Evolutionary conservation across 2,888 invertebrate species (phyloP), one percentile per base, ranked within the genome.

Genomic region (Apotomis betuletana): DNA sequence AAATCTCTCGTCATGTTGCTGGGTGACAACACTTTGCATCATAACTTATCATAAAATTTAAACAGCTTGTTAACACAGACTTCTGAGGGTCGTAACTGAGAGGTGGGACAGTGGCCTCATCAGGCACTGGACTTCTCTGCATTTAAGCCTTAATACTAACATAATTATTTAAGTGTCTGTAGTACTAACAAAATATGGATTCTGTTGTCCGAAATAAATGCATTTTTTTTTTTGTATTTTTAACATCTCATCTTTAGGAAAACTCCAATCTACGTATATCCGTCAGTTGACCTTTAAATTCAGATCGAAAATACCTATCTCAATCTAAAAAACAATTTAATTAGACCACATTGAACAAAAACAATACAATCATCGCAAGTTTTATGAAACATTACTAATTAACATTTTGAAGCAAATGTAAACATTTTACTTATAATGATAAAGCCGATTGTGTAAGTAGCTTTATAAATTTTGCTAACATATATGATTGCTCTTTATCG

Each of bases 401-500:
- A 10, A 63, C 15, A n/a, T 6, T 3, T 5, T 15, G 49, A 41
- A 5, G 69, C 69, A 81, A 79, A 83, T 27, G 78, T 76, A 75
- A 74, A 79, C 78, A 69, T 76, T 82, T 81, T 80, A 41, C 0
- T 0, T 4, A 74, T 72, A 74, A 67, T 41, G 69, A 80, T 76
- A 82, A 73, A 72, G 79, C 76, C 12, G 8, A 12, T 5, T 55
- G 15, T 55, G n/a, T n/a, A 12, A 6, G 12, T n/a, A 41, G 38
- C 1, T 65, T 44, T 4, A 46, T 9, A 75, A 75, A 74, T 77
- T 81, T 78, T 79, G 75, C 75, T 79, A 70, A 77, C 77, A 80
- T 79, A 74, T 68, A 77, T 81, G 79, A 88, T 84, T 88, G 83
- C 83, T 78, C 73, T 52, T 83, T 87, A 89, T 88, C 87, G 71